These are phyloP conservation scores for Catagonus wagneri DNA, from an alignment of 2,113 vertebrate species.

Conservation along the genomic window DNA sequence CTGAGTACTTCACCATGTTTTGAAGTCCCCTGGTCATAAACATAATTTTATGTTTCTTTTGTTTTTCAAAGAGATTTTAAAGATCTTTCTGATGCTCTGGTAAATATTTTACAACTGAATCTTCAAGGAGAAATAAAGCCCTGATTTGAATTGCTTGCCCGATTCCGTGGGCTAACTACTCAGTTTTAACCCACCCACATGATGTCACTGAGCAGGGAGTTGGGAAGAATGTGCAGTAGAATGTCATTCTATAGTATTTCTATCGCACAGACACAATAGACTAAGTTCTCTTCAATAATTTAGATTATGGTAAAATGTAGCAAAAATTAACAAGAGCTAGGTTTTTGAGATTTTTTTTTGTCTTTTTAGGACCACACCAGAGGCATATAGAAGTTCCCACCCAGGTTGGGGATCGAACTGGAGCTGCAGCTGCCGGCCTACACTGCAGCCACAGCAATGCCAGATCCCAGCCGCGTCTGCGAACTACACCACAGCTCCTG, in stretches of 20 bases:
- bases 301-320: neutral
- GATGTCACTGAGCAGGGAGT: neutral
- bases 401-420: no score
- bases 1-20: neutral
- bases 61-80: slow-evolving; percentile 40
- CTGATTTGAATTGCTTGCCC: slow-evolving; percentile 11
- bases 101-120: slow-evolving; percentile 51
- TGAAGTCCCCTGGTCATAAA: neutral
- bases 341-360: neutral
- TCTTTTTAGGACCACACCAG: no score
- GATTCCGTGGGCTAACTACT: slow-evolving; percentile 34
- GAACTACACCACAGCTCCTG: no score
- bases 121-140: slow-evolving; percentile 1
- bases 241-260: neutral
- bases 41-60: slow-evolving; percentile 15
- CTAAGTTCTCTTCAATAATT: neutral
- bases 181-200: neutral
- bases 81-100: slow-evolving; percentile 29
- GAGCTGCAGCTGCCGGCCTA: no score
- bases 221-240: neutral
- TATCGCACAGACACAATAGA: neutral
- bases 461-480: no score
- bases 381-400: no score
- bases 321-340: neutral
- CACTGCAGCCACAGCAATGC: no score